Percentiles rank a stretch among this genome's conserved stretches.
Evolutionary conservation across 2,888 invertebrate species (phyloP).

Genomic region (Isotomurus palustris): DNA sequence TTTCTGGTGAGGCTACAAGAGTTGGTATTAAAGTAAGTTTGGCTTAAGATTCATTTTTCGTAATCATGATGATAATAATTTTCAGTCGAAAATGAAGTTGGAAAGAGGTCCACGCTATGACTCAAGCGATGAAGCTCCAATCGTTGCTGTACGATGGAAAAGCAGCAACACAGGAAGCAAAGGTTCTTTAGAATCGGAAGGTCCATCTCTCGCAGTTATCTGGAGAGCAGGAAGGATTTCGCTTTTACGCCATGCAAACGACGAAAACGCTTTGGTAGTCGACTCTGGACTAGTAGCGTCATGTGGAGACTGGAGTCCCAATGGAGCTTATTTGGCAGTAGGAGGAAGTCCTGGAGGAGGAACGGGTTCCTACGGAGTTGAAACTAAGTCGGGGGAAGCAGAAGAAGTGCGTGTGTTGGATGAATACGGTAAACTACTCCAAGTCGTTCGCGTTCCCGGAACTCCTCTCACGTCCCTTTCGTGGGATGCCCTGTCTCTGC

Average conservation of each 20-base stretch:
- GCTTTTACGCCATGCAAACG: constrained; percentile 23
- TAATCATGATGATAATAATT: not conserved
- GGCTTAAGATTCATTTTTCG: constrained; percentile 5
- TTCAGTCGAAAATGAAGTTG: constrained; percentile 59
- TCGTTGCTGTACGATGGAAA: constrained; percentile 42
- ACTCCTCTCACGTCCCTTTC: constrained; percentile 88
- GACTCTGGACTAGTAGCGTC: constrained; percentile 24
- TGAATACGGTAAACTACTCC: constrained; percentile 51
- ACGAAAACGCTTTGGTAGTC: constrained; percentile 29
- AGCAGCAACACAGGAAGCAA: constrained; percentile 24
- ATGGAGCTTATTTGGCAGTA: constrained; percentile 35
- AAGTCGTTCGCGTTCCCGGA: constrained; percentile 84
- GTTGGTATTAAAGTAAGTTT: no score
- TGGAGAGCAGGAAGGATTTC: constrained; percentile 38
- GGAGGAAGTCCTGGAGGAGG: constrained; percentile 26
- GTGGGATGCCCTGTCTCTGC: constrained; percentile 70
- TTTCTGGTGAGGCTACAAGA: constrained; percentile 54
- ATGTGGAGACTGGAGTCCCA: constrained; percentile 41
- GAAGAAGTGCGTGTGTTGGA: constrained; percentile 36
- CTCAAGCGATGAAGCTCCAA: constrained; percentile 39
- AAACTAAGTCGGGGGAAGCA: no score
- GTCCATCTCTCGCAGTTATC: constrained; percentile 37
- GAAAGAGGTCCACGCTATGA: constrained; percentile 30
- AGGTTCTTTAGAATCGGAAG: constrained; percentile 18
- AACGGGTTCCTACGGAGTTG: constrained; percentile 5